Percentiles rank a stretch among this genome's conserved stretches.
These are phyloP conservation scores for Phalanger gymnotis DNA, from an alignment of 2,797 vertebrate genomes.

Conservation along the genomic window DNA sequence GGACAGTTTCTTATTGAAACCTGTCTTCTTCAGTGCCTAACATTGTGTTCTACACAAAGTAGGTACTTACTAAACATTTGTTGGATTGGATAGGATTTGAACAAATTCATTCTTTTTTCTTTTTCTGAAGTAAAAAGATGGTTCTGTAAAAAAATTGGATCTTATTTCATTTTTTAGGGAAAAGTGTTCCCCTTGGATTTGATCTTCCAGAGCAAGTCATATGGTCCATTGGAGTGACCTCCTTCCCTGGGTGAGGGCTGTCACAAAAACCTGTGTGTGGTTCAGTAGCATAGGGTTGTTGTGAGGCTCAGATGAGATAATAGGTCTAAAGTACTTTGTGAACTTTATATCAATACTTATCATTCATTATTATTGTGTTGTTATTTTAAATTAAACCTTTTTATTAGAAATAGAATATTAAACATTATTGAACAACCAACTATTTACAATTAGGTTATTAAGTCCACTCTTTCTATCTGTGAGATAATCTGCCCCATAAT, in stretches of 20 bases:
- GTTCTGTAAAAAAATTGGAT: background rate
- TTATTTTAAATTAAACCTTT: background rate
- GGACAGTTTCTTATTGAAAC: background rate
- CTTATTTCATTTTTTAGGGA: background rate
- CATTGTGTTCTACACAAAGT: background rate
- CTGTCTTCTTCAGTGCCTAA: background rate
- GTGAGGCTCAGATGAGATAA: background rate
- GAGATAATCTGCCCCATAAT: background rate
- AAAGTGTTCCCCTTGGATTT: background rate
- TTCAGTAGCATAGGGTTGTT: no score
- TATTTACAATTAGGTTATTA: background rate
- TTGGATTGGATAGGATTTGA: background rate
- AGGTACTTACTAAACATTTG: background rate
- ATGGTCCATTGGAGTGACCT: background rate
- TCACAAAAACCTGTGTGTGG: background rate
- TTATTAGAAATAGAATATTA: background rate
- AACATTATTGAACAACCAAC: background rate
- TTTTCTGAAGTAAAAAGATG: background rate
- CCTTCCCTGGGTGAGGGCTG: background rate
- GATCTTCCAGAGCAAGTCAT: background rate
- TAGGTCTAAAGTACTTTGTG: background rate
- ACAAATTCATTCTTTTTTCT: background rate
- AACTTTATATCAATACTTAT: background rate
- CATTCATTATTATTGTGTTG: background rate
- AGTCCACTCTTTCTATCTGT: background rate